Evolutionary conservation across 2,113 vertebrate genomes (phyloP).

Genomic region (Glaucomys volans): DNA sequence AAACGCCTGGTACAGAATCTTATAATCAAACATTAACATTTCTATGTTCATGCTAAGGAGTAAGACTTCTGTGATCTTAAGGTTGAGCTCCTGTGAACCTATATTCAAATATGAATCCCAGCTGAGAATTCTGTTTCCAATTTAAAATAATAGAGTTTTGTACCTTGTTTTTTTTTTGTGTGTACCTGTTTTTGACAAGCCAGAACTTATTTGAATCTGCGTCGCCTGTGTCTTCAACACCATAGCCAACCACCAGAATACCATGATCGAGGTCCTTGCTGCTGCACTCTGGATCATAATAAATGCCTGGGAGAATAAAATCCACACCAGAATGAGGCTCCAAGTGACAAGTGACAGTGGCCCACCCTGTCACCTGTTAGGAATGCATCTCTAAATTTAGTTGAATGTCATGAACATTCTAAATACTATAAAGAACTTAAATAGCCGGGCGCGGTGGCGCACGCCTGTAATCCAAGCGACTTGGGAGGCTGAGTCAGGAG

Average conservation of each 20-base stretch:
- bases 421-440: not conserved
- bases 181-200: conserved; percentile 96
- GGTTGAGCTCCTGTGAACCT: not conserved
- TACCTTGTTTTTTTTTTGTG: no score
- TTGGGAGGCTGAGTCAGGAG: no score
- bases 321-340: not conserved
- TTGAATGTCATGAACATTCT: not conserved
- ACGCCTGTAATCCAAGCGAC: no score
- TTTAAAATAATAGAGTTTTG: not conserved
- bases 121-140: not conserved
- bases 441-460: no score
- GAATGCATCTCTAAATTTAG: not conserved
- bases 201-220: conserved; percentile 92
- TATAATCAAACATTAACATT: not conserved
- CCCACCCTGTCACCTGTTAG: not conserved
- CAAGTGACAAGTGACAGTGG: not conserved
- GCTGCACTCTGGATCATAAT: conserved; percentile 94
- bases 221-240: conserved; percentile 88
- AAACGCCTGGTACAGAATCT: not conserved
- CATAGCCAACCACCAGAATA: conserved; percentile 95
- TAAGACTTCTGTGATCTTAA: conserved; percentile 45
- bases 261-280: conserved; percentile 95
- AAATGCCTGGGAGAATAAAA: conserved; percentile 89
- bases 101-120: not conserved
- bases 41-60: conserved; percentile 65